These are phyloP conservation scores for Drosophila aff. DNA, from an alignment of 1,140 invertebrate genomes.

Conservation along the genomic window DNA sequence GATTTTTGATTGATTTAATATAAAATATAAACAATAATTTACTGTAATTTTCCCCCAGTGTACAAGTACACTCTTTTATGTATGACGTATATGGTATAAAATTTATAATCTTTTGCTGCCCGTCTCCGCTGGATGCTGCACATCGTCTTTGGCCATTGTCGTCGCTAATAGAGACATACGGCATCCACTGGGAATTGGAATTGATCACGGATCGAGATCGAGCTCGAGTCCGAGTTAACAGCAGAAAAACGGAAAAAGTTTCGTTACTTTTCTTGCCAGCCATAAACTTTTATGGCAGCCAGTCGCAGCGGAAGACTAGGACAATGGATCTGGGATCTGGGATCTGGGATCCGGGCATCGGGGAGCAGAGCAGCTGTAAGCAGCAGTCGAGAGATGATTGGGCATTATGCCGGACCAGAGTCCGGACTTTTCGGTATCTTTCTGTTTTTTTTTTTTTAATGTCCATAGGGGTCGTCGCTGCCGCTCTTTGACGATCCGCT, in stretches of 20 bases:
- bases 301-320: constrained; percentile 49
- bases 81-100: constrained; percentile 42
- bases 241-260: constrained; percentile 51
- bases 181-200: constrained; percentile 39
- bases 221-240: constrained; percentile 22
- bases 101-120: constrained; percentile 63
- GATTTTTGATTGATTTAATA: not conserved
- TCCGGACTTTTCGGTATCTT: constrained; percentile 13
- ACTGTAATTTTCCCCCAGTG: constrained; percentile 21
- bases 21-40: too few species aligned
- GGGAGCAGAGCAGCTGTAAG: constrained; percentile 53
- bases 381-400: constrained; percentile 56
- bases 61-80: constrained; percentile 15
- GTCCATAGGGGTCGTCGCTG: constrained; percentile 48
- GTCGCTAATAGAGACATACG: constrained; percentile 62
- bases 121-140: constrained; percentile 39
- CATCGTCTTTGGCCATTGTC: constrained; percentile 40
- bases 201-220: constrained; percentile 43
- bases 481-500: constrained; percentile 28
- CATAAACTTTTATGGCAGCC: constrained; percentile 59
- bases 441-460: constrained; percentile 12
- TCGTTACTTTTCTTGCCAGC: constrained; percentile 50
- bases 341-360: constrained; percentile 13
- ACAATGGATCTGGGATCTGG: constrained; percentile 31
- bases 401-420: constrained; percentile 47